Conservation (phyloP, 2,888 invertebrate genomes). For the Sclerodermus sp. region DNA sequence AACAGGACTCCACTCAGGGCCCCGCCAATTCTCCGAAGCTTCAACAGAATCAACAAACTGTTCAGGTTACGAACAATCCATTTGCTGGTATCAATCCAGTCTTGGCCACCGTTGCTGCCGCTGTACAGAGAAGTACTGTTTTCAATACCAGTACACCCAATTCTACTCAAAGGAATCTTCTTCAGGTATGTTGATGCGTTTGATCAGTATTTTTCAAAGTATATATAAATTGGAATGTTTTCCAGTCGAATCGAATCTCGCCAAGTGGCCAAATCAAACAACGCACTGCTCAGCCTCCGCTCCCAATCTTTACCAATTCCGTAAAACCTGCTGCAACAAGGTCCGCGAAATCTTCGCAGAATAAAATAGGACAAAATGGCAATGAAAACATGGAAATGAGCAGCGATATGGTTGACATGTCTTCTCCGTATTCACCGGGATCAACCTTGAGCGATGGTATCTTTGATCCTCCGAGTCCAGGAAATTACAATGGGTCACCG, state of each 20-base stretch:
- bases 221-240: not conserved
- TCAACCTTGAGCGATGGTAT: conserved; percentile 87
- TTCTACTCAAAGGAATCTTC: conserved; percentile 41
- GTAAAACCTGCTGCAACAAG: conserved; percentile 34
- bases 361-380: conserved; percentile 54
- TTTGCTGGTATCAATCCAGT: conserved; percentile 53
- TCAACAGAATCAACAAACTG: conserved; percentile 35
- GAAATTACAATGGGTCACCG: conserved; percentile 41
- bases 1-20: conserved; percentile 20
- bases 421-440: conserved; percentile 86
- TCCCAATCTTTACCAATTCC: conserved; percentile 46
- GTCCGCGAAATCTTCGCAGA: conserved; percentile 32
- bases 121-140: conserved; percentile 50
- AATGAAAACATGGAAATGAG: conserved; percentile 48
- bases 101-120: conserved; percentile 53
- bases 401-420: conserved; percentile 69
- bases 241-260: conserved; percentile 46
- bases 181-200: conserved; percentile 35
- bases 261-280: conserved; percentile 45
- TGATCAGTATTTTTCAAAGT: not conserved
- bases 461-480: conserved; percentile 73
- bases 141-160: conserved; percentile 41
- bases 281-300: conserved; percentile 41
- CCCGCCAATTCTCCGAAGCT: conserved; percentile 33
- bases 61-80: conserved; percentile 36